Base-by-base conservation (phyloP, 2,888 invertebrate genomes). In the Heliconius ethilla region DNA sequence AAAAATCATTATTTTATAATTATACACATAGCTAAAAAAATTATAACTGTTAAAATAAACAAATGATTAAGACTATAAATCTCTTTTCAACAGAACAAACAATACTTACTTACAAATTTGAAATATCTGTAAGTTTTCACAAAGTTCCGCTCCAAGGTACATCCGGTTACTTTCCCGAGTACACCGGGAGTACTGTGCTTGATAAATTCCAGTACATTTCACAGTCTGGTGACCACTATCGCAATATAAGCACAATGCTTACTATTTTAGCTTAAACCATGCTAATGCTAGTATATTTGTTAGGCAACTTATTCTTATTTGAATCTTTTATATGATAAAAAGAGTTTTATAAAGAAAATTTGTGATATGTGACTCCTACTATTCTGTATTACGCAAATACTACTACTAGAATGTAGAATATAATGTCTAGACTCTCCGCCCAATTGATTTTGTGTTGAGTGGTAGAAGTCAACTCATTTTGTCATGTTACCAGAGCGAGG, bases 171-270 rank as follows among this genome's bases (percentile, higher is more conserved):
- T 78, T 74, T 74, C 77, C 78, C 37, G 37, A 11, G 63, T 63
- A 81, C 74, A 80, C 62, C 76, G 76, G 76, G 79, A 81, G 78
- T 77, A 82, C 75, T 59, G 62, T 77, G 80, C 72, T 83, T 85
- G 85, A 84, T 83, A 84, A 85, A 85, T 85, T 82, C 81, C 78
- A 79, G 85, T 81, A 85, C 92, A 92, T 93, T 94, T 92, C 90
- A 92, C 93, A 92, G 93, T 93, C 93, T 93, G 86, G 91, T 88
- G 91, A 89, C 86, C 81, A 78, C 78, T 75, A 70, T 72, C 59
- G 55, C 79, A 78, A 79, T 77, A 79, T 81, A 78, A 80, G 81
- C 80, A 82, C 80, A 82, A 82, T 82, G 76, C 75, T 67, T 87
- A 84, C 77, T 79, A 81, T 81, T 82, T 81, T 77, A 79, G 67